These are phyloP conservation scores for Psophia crepitans DNA, from an alignment of 2,113 vertebrate genomes.

Conservation along the genomic window DNA sequence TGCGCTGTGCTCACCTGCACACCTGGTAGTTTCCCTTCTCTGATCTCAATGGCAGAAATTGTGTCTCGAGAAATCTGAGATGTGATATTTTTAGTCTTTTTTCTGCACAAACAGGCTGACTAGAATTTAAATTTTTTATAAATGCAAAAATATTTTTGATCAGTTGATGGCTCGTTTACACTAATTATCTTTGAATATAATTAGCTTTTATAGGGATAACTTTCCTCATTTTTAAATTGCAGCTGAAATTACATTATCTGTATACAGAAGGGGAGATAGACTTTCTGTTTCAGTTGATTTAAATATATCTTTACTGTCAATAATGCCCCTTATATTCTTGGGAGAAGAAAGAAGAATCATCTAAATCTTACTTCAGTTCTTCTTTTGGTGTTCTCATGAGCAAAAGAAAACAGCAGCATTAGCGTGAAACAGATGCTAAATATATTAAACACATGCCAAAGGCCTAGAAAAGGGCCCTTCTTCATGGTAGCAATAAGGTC, in stretches of 20 bases:
- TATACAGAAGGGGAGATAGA: not conserved
- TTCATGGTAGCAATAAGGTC: not conserved
- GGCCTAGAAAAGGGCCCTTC: not conserved
- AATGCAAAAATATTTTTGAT: conserved; percentile 22
- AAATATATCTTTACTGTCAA: not conserved
- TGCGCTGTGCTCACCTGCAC: not conserved
- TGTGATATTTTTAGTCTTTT: not conserved
- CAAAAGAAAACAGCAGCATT: not conserved
- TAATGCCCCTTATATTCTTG: not conserved
- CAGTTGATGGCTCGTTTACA: not conserved
- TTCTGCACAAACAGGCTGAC: not conserved
- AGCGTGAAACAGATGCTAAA: not conserved
- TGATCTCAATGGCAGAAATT: not conserved
- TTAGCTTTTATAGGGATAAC: not conserved
- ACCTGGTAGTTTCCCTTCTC: not conserved
- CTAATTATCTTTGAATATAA: not conserved
- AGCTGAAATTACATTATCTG: not conserved
- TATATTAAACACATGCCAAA: not conserved
- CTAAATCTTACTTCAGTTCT: not conserved
- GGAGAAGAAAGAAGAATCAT: not conserved
- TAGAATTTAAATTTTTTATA: conserved; percentile 34
- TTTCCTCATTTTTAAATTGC: not conserved
- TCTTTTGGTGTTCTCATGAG: not conserved
- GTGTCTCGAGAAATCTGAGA: not conserved
- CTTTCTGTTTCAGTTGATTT: not conserved